These are phyloP conservation scores for Urocitellus parryii DNA, from an alignment of 2,113 vertebrate species.

Conservation along the genomic window DNA sequence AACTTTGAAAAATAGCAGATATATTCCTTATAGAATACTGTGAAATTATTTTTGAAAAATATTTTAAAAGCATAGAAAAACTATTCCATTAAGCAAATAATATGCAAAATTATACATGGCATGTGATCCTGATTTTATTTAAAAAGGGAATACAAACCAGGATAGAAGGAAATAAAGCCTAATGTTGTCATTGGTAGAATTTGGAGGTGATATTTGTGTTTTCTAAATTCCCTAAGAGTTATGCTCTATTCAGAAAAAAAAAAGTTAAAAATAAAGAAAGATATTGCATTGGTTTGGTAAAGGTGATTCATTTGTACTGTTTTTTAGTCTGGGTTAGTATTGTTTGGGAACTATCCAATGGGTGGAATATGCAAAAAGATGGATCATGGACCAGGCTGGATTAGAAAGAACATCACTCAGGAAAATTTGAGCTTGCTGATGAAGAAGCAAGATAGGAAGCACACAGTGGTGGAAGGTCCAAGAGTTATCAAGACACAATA, in stretches of 20 bases:
- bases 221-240: not conserved
- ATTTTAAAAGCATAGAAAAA: constrained; percentile 21
- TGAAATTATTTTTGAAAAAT: constrained; percentile 4
- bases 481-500: not conserved
- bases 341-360: not conserved
- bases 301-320: not conserved
- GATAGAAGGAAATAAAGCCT: not conserved
- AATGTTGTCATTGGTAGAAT: not conserved
- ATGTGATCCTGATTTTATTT: not conserved
- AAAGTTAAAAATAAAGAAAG: not conserved
- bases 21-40: not conserved
- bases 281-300: not conserved
- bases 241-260: not conserved
- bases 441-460: not conserved
- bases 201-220: not conserved
- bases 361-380: not conserved
- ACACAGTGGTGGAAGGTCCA: not conserved
- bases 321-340: not conserved
- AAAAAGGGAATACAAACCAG: not conserved
- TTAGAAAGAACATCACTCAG: not conserved
- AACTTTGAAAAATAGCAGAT: not conserved
- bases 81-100: constrained; percentile 24
- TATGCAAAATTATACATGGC: not conserved
- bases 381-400: not conserved
- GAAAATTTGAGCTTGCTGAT: not conserved